phyloP scores from a whole-genome alignment of 2,113 vertebrate genomes.

The Pipa parva region DNA sequence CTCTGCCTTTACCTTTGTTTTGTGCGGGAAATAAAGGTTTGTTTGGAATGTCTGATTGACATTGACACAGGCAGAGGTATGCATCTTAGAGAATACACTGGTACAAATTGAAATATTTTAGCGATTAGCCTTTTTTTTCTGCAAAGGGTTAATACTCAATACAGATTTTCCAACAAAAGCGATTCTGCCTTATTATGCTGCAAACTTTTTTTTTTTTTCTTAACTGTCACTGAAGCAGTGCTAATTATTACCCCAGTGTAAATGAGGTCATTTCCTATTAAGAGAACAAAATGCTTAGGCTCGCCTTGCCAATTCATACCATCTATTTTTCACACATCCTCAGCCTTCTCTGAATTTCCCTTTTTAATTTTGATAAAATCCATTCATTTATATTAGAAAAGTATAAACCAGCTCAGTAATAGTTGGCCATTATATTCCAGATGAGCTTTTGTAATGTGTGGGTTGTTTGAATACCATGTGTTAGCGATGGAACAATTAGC shows the following conservation, averaged over 20 bases:
- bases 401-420: constrained; percentile 79
- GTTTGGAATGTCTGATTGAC: too few species aligned
- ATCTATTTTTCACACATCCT: constrained; percentile 81
- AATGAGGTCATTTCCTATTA: constrained; percentile 86
- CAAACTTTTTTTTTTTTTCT: constrained; percentile 77
- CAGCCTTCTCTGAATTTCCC: constrained; percentile 73
- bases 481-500: constrained; percentile 82
- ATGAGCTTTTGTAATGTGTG: constrained; percentile 84
- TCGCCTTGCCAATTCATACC: constrained; percentile 81
- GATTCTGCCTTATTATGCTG: constrained; percentile 86
- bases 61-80: too few species aligned
- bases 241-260: constrained; percentile 86
- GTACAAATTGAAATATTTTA: background rate
- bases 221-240: constrained; percentile 83
- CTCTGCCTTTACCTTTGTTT: too few species aligned
- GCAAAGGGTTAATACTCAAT: constrained; percentile 75
- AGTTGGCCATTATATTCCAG: constrained; percentile 78
- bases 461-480: constrained; percentile 81
- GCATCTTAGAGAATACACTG: too few species aligned
- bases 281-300: constrained; percentile 79
- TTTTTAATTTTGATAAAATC: constrained; percentile 76
- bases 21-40: too few species aligned
- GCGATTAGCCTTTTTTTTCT: constrained; percentile 43
- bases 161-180: constrained; percentile 72
- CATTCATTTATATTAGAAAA: constrained; percentile 86